Evolutionary conservation across 2,113 vertebrate species (phyloP).

Genomic region (Oplegnathus fasciatus): DNA sequence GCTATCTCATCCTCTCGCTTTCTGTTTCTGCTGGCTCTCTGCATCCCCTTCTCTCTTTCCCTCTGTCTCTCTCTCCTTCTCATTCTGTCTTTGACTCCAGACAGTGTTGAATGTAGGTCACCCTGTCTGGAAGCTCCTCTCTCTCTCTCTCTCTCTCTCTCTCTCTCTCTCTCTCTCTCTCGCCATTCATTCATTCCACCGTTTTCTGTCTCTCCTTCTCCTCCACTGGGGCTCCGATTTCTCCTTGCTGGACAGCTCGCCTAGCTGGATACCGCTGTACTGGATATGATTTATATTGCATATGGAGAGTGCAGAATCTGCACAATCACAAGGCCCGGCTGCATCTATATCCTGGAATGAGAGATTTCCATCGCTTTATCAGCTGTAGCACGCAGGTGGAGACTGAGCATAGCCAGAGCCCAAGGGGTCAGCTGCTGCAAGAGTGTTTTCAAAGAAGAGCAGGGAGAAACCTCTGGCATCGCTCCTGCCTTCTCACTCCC

Average conservation of each 20-base stretch:
- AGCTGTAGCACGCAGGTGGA: constrained; percentile 48
- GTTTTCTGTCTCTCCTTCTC: constrained; percentile 47
- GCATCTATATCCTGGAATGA: constrained; percentile 70
- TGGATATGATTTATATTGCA: constrained; percentile 70
- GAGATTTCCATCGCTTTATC: constrained; percentile 64
- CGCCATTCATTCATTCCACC: constrained; percentile 50
- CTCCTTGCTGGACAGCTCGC: constrained; percentile 63
- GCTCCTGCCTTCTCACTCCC: constrained; percentile 50
- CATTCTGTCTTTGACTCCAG: constrained; percentile 68
- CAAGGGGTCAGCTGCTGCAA: constrained; percentile 57
- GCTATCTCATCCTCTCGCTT: constrained; percentile 39
- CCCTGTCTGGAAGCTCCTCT: constrained; percentile 76
- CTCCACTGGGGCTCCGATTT: constrained; percentile 64
- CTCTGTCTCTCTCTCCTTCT: constrained; percentile 41
- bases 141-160: constrained; percentile 49
- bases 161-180: constrained; percentile 22
- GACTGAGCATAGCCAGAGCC: constrained; percentile 51
- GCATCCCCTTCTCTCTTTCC: neutral
- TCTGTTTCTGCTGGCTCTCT: constrained; percentile 35
- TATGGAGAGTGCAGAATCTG: constrained; percentile 56
- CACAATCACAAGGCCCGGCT: constrained; percentile 73
- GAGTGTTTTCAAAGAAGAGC: constrained; percentile 53
- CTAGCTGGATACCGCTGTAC: constrained; percentile 57
- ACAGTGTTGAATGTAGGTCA: constrained; percentile 81
- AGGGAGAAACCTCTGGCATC: constrained; percentile 57